These are phyloP conservation scores for Leptopilina boulardi DNA, from an alignment of 1,140 invertebrate species.

Conservation along the genomic window DNA sequence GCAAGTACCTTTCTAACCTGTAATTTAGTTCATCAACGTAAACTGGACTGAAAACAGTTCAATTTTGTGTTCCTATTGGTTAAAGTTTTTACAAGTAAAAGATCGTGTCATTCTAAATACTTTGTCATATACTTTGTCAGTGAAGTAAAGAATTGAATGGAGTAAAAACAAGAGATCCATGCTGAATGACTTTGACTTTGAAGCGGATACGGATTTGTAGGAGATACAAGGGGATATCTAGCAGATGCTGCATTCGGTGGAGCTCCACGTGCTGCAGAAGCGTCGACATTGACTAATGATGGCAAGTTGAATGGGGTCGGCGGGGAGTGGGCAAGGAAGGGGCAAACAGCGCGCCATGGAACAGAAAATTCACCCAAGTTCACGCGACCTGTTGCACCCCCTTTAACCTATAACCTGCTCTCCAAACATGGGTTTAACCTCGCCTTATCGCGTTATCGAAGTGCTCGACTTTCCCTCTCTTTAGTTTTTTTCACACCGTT, in stretches of 20 bases:
- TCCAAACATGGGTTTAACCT: slow-evolving; percentile 76
- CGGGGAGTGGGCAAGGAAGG: slow-evolving; percentile 58
- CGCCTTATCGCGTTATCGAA: slow-evolving; percentile 76
- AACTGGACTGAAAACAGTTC: too few species aligned
- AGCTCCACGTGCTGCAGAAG: slow-evolving; percentile 68
- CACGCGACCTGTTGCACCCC: slow-evolving; percentile 77
- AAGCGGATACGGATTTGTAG: slow-evolving; percentile 55
- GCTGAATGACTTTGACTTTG: slow-evolving; percentile 44
- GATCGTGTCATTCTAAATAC: too few species aligned
- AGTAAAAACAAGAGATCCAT: neutral
- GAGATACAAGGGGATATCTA: slow-evolving; percentile 68
- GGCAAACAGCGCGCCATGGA: slow-evolving; percentile 70
- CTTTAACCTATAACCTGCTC: slow-evolving; percentile 77
- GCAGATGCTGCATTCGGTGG: slow-evolving; percentile 72
- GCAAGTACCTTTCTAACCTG: too few species aligned
- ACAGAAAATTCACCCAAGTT: slow-evolving; percentile 77
- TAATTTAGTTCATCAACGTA: too few species aligned
- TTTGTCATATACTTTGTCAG: neutral
- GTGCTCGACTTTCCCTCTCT: slow-evolving; percentile 52
- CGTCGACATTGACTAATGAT: slow-evolving; percentile 77
- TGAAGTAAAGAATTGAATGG: neutral
- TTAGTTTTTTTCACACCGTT: slow-evolving; percentile 50
- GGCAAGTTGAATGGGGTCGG: slow-evolving; percentile 68
- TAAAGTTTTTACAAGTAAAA: too few species aligned
- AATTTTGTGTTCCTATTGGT: too few species aligned